Evolutionary conservation across 2,888 invertebrate species (phyloP).

Genomic region (Drosophila rellima): DNA sequence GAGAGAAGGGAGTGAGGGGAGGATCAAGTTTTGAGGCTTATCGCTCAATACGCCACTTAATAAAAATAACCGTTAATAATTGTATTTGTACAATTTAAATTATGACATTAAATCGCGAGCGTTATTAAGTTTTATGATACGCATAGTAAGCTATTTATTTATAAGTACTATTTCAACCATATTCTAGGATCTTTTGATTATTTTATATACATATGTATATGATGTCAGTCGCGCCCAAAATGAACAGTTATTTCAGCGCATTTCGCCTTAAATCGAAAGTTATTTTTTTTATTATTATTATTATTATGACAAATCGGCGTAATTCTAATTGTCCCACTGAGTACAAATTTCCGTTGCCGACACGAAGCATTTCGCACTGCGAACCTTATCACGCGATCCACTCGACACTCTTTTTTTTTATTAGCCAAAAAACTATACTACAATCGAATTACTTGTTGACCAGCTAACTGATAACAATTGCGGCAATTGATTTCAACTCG

Average conservation of each 20-base stretch:
- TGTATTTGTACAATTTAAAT: conserved; percentile 79
- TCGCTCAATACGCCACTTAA: conserved; percentile 73
- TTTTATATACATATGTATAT: conserved; percentile 10
- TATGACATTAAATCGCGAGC: conserved; percentile 64
- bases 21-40: conserved; percentile 50
- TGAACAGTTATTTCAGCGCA: conserved; percentile 26
- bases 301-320: conserved; percentile 28
- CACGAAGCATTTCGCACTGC: conserved; percentile 9
- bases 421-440: conserved; percentile 31
- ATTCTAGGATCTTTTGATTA: conserved; percentile 1
- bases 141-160: conserved; percentile 30
- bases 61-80: conserved; percentile 80
- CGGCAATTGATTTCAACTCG: conserved; percentile 69
- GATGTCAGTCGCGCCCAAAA: conserved; percentile 44
- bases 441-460: conserved; percentile 69
- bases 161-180: conserved; percentile 15
- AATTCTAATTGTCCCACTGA: conserved; percentile 39
- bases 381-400: conserved; percentile 56
- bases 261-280: conserved; percentile 16
- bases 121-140: conserved; percentile 36
- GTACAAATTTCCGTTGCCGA: conserved; percentile 59
- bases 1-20: background rate
- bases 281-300: background rate
- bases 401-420: conserved; percentile 37
- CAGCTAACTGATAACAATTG: conserved; percentile 60